Base-by-base conservation (phyloP, 1,140 invertebrate species). In the Galleria mellonella region DNA sequence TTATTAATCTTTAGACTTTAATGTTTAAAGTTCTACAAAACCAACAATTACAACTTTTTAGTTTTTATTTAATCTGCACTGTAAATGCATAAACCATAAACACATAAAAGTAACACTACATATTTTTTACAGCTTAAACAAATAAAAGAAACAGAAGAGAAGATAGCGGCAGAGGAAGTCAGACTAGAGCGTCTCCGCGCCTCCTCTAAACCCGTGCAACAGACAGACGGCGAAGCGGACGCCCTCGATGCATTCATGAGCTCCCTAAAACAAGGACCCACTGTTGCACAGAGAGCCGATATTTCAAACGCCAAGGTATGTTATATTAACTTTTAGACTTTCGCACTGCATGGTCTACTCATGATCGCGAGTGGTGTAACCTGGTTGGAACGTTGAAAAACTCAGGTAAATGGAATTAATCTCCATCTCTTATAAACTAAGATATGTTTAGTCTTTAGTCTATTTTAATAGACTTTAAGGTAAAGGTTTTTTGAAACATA, bases 221-320 rank as follows among this genome's bases (percentile, higher is more conserved):
- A 69, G 11, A 51, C 58, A 17, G 74, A 71, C 0, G 48, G 43
- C 0, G 71, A 86, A 13, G 87, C 83, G 51, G 89, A 90, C 44
- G 91, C 89, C 7, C 75, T 96, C 15, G 94, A 96, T 61, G 89
- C 87, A 9, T 96, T 89, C 67, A 95, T 96, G 93, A 89, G 86
- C 23, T 88, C 86, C 30, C 82, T 96, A 27, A 62, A 51, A 1
- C 71, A 69, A 31, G 62, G 59, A 13, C 70, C 64, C 8, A 79
- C 63, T 31, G 76, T 82, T 62, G 67, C 78, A 0, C 60, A 75
- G 15, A 86, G 84, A 37, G 78, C 83, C 1, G 82, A 85, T 10
- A 87, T 87, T 56, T 87, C 84, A 0, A 78, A 70, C 32, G 62
- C 72, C 31, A 87, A 85, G 70, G 84, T 87, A 51, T 43, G 15